These are phyloP conservation scores for Bufo gargarizans DNA, from an alignment of 2,113 vertebrate species.

Conservation along the genomic window DNA sequence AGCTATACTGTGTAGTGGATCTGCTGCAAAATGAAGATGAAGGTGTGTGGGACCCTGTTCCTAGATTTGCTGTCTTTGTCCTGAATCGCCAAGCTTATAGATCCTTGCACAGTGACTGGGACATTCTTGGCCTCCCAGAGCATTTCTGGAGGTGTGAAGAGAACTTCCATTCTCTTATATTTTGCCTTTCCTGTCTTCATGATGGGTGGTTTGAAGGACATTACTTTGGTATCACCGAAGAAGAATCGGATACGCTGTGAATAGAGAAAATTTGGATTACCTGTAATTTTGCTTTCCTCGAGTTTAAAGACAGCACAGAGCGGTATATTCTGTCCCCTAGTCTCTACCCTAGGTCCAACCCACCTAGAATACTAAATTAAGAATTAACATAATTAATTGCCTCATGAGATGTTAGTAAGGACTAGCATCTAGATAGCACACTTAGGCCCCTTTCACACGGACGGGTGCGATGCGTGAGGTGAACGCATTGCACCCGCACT, in stretches of 20 bases:
- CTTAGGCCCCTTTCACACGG: background rate
- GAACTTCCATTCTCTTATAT: constrained; percentile 73
- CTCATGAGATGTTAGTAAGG: constrained; percentile 66
- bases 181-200: constrained; percentile 72
- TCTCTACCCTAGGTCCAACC: no score
- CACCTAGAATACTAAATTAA: no score
- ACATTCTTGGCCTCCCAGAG: constrained; percentile 72
- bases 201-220: constrained; percentile 45
- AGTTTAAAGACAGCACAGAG: no score
- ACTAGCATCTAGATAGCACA: accelerated
- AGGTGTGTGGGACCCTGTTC: constrained; percentile 73
- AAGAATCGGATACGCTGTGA: background rate
- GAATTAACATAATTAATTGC: constrained; percentile 68
- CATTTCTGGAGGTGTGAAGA: constrained; percentile 68
- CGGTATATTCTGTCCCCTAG: no score
- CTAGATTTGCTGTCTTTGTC: constrained; percentile 71
- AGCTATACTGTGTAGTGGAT: constrained; percentile 73
- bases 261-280: background rate
- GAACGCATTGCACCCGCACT: no score
- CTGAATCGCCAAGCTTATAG: accelerated
- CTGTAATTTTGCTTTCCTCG: no score
- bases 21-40: constrained; percentile 85
- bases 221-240: background rate
- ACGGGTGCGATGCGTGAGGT: no score
- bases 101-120: constrained; percentile 75